Evolutionary conservation across 2,888 invertebrate genomes (phyloP).

Genomic region (Lasioglossum zephyrum): DNA sequence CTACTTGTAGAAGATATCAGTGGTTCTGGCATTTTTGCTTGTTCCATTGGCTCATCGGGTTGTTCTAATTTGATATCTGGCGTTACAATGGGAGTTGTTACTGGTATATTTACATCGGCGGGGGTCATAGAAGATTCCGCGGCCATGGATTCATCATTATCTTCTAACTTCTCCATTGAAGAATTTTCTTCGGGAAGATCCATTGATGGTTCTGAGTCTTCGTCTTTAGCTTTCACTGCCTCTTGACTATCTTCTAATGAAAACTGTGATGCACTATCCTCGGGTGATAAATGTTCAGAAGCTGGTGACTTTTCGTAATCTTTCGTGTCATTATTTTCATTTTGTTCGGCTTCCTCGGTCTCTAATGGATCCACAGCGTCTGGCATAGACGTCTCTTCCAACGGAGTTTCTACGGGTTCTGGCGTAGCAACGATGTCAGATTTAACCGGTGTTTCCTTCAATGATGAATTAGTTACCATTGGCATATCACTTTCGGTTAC

Average conservation of each 20-base stretch:
- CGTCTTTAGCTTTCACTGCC: constrained; percentile 51
- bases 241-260: constrained; percentile 67
- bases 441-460: constrained; percentile 45
- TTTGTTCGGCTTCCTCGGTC: constrained; percentile 47
- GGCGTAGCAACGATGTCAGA: constrained; percentile 37
- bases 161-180: constrained; percentile 56
- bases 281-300: constrained; percentile 52
- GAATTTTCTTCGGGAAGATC: constrained; percentile 59
- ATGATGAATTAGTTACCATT: constrained; percentile 22
- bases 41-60: constrained; percentile 64
- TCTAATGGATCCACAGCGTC: constrained; percentile 48
- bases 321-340: constrained; percentile 46
- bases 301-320: constrained; percentile 57
- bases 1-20: constrained; percentile 72
- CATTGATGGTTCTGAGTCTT: constrained; percentile 49
- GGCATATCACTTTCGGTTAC: constrained; percentile 48
- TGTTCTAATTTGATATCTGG: constrained; percentile 67
- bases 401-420: constrained; percentile 38
- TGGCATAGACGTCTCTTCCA: constrained; percentile 48
- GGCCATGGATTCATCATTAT: constrained; percentile 69
- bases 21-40: constrained; percentile 58
- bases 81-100: constrained; percentile 70
- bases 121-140: constrained; percentile 58
- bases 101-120: constrained; percentile 55
- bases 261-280: constrained; percentile 55